These are phyloP conservation scores for Ctenopoma multispine DNA, from an alignment of 2,797 vertebrate genomes.

Conservation along the genomic window DNA sequence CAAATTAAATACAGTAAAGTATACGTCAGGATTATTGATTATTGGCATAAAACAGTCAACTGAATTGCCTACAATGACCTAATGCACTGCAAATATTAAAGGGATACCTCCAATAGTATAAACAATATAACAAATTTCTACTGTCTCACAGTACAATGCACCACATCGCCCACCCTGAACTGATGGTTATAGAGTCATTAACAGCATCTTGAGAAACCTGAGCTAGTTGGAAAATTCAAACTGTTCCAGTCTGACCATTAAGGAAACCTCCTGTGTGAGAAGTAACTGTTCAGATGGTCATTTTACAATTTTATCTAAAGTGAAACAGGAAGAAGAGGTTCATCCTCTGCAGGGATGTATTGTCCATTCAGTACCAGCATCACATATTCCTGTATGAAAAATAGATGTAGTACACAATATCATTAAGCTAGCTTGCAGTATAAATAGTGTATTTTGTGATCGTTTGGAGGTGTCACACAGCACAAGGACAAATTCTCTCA, in stretches of 20 bases:
- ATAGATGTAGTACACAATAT: conserved; percentile 82
- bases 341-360: conserved; percentile 21
- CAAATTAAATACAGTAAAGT: not conserved
- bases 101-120: conserved; percentile 21
- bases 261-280: conserved; percentile 41
- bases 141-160: conserved; percentile 8
- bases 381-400: conserved; percentile 72
- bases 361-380: conserved; percentile 60
- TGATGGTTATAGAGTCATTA: conserved; percentile 31
- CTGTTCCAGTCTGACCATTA: conserved; percentile 76
- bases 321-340: conserved; percentile 31
- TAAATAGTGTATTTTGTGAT: conserved; percentile 76
- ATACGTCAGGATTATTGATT: not conserved
- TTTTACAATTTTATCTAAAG: conserved; percentile 16
- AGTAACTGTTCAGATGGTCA: conserved; percentile 16
- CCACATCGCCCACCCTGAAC: conserved; percentile 1
- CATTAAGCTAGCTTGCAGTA: conserved; percentile 64
- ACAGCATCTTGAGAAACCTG: conserved; percentile 80
- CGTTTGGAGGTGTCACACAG: conserved; percentile 65
- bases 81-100: conserved; percentile 49
- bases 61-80: not conserved
- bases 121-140: conserved; percentile 18
- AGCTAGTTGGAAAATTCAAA: conserved; percentile 64
- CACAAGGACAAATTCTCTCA: conserved; percentile 32
- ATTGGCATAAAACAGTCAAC: not conserved